Percentiles rank a stretch among this genome's conserved stretches.
These are phyloP conservation scores for Cichlasoma orientale DNA, from an alignment of 2,797 vertebrate species.

Conservation along the genomic window DNA sequence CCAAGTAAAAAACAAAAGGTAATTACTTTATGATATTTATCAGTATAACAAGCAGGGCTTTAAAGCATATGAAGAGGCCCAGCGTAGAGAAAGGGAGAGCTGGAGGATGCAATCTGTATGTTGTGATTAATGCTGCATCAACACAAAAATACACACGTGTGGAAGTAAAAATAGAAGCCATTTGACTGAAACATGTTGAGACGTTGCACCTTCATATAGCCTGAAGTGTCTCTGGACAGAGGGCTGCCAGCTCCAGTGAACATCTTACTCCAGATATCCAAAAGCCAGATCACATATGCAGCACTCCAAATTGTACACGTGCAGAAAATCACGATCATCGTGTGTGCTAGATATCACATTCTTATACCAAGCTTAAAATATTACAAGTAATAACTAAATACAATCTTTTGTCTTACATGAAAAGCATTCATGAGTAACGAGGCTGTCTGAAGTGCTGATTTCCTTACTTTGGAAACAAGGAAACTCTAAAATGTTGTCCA, in stretches of 20 bases:
- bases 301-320: slow-evolving; percentile 9
- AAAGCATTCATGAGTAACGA: not conserved
- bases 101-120: not conserved
- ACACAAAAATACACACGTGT: slow-evolving; percentile 8
- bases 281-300: slow-evolving; percentile 32
- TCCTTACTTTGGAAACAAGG: not conserved
- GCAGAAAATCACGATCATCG: not conserved
- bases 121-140: slow-evolving; percentile 2
- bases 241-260: slow-evolving; percentile 38
- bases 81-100: not conserved
- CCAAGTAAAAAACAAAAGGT: not conserved
- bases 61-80: not conserved
- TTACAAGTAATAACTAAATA: not conserved
- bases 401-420: not conserved
- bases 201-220: slow-evolving; percentile 30
- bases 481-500: not conserved
- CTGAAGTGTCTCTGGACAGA: slow-evolving; percentile 26
- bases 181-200: slow-evolving; percentile 53
- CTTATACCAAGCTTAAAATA: not conserved
- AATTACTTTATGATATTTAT: not conserved
- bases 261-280: slow-evolving; percentile 20
- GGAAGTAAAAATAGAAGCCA: slow-evolving; percentile 31
- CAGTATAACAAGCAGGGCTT: not conserved
- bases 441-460: not conserved
- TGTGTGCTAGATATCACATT: not conserved